Percentiles rank a stretch among this genome's conserved stretches.
Evolutionary conservation across 2,888 invertebrate genomes (phyloP).

Genomic region (Osmoderma eremita): DNA sequence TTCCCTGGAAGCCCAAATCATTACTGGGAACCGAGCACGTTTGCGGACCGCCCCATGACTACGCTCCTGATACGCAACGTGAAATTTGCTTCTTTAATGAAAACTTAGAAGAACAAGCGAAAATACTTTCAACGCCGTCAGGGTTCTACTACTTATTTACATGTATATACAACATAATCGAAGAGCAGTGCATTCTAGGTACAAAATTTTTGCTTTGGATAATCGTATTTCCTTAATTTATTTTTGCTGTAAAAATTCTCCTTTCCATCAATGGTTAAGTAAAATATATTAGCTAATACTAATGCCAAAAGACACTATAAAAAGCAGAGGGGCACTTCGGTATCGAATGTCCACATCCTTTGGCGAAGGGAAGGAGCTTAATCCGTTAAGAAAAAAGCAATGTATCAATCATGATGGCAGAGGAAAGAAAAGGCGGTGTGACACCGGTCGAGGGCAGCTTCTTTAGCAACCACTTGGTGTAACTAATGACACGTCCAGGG

Average conservation of each 20-base stretch:
- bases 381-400: slow-evolving; percentile 52
- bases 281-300: slow-evolving; percentile 11
- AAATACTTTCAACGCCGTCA: too few relatives aligned
- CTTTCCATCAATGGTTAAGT: neutral
- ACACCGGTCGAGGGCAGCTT: slow-evolving; percentile 57
- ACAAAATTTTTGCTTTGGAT: neutral
- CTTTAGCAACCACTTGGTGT: slow-evolving; percentile 58
- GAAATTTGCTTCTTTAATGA: too few relatives aligned
- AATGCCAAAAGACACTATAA: slow-evolving; percentile 28
- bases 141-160: too few relatives aligned
- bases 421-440: slow-evolving; percentile 54
- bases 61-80: too few relatives aligned
- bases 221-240: neutral
- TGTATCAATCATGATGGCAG: slow-evolving; percentile 58
- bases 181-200: neutral
- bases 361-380: slow-evolving; percentile 44
- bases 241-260: neutral
- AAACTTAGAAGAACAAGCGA: too few relatives aligned
- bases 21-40: too few relatives aligned
- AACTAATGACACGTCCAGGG: slow-evolving; percentile 57
- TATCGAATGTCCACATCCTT: slow-evolving; percentile 43
- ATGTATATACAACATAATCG: too few relatives aligned
- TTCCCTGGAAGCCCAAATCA: too few relatives aligned
- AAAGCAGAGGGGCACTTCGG: slow-evolving; percentile 35
- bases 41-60: too few relatives aligned